Evolutionary conservation across 2,888 invertebrate genomes (phyloP).

Genomic region (Timandra comae): DNA sequence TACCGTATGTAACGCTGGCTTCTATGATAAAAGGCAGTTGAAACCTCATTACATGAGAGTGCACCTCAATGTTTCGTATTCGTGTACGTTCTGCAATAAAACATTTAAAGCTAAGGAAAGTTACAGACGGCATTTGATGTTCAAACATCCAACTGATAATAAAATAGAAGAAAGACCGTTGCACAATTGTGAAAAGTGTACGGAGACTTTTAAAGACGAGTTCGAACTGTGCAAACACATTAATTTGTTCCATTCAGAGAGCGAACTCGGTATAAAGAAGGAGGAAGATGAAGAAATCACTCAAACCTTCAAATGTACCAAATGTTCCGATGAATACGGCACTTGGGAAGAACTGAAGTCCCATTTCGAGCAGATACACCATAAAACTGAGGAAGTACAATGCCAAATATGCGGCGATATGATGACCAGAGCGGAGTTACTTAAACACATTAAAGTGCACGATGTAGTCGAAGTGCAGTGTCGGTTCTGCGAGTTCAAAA

Average conservation of each 20-base stretch:
- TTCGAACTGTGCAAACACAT: constrained; percentile 59
- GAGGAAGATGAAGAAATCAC: constrained; percentile 43
- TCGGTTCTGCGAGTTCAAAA: constrained; percentile 57
- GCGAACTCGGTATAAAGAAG: constrained; percentile 25
- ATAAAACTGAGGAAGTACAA: constrained; percentile 42
- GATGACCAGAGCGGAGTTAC: constrained; percentile 40
- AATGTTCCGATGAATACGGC: constrained; percentile 45
- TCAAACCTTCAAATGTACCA: constrained; percentile 52
- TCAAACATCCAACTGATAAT: constrained; percentile 43
- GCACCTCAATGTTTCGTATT: constrained; percentile 60
- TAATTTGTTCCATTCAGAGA: constrained; percentile 34
- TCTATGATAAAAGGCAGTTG: constrained; percentile 52
- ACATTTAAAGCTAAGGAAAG: constrained; percentile 61
- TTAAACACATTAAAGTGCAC: constrained; percentile 50
- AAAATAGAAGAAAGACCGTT: constrained; percentile 20
- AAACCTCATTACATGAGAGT: constrained; percentile 59
- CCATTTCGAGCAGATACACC: constrained; percentile 55
- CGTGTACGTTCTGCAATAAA: constrained; percentile 54
- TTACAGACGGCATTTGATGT: constrained; percentile 51
- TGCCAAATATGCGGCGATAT: constrained; percentile 61
- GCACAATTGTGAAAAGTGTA: constrained; percentile 56
- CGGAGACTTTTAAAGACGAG: constrained; percentile 51
- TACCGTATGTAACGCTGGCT: constrained; percentile 55
- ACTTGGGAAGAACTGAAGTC: constrained; percentile 48
- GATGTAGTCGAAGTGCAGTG: constrained; percentile 40